Conservation (phyloP, 2,888 invertebrate species). For the Orchestes rusci region DNA sequence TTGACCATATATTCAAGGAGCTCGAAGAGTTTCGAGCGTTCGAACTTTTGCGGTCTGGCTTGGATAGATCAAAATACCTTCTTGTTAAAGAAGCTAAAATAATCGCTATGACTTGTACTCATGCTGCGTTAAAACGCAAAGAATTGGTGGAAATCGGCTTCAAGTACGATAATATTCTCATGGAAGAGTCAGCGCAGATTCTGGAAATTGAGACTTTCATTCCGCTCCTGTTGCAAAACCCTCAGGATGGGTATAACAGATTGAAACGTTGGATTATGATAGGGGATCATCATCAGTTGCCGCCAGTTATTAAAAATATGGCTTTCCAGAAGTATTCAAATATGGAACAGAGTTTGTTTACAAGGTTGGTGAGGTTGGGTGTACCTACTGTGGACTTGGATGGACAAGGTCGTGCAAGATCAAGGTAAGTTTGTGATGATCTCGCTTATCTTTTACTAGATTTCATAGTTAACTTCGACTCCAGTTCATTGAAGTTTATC, state of each 20-base stretch:
- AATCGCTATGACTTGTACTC: constrained; percentile 99
- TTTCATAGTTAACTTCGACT: no score
- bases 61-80: constrained; percentile 93
- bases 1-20: constrained; percentile 92
- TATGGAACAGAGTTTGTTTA: constrained; percentile 99
- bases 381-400: constrained; percentile 97
- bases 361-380: constrained; percentile 89
- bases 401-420: constrained; percentile 91
- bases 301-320: constrained; percentile 99
- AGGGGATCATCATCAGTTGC: constrained; percentile 97
- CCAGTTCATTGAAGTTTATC: no score
- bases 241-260: constrained; percentile 90
- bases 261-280: constrained; percentile 99
- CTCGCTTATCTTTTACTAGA: no score
- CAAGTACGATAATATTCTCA: constrained; percentile 97
- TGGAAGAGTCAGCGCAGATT: constrained; percentile 99
- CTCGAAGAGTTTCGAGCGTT: constrained; percentile 98
- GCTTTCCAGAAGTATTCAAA: constrained; percentile 99
- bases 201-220: constrained; percentile 99
- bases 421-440: constrained; percentile 55
- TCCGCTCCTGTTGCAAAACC: constrained; percentile 95
- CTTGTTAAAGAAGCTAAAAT: constrained; percentile 98
- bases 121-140: constrained; percentile 93
- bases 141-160: constrained; percentile 94
- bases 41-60: constrained; percentile 88